Evolutionary conservation across 2,113 vertebrate species (phyloP).

Genomic region (Cheirogaleus medius): DNA sequence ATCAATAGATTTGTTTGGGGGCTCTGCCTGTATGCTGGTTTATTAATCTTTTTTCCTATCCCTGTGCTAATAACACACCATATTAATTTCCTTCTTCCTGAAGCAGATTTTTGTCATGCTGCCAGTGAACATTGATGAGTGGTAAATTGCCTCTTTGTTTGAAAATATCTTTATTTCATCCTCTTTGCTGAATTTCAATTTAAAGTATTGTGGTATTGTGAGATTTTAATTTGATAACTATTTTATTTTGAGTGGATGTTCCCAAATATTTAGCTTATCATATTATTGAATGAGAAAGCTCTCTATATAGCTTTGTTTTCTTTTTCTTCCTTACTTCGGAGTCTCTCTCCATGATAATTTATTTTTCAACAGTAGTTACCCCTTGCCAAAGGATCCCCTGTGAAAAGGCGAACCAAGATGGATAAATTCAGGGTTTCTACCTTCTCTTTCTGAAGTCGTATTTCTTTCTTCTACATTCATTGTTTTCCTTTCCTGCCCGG

Average conservation of each 20-base stretch:
- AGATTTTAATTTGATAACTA: not conserved
- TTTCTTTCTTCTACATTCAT: slow-evolving; percentile 25
- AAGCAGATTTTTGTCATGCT: not conserved
- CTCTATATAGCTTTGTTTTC: not conserved
- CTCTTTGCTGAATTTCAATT: not conserved
- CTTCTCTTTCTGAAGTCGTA: not conserved
- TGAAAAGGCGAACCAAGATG: not conserved
- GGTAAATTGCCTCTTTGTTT: not conserved
- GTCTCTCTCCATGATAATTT: not conserved
- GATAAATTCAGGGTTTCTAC: not conserved
- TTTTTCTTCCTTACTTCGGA: not conserved
- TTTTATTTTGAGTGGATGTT: not conserved
- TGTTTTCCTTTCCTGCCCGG: slow-evolving; percentile 34
- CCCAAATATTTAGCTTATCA: not conserved
- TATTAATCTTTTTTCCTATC: not conserved
- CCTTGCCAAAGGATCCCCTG: not conserved
- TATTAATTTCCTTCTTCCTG: not conserved
- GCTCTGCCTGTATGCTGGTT: not conserved
- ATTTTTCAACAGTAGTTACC: not conserved
- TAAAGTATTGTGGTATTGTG: not conserved
- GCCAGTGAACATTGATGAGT: not conserved
- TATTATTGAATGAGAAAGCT: not conserved
- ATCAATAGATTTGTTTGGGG: not conserved
- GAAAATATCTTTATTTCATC: not conserved
- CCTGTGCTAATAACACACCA: not conserved